Evolutionary conservation across 2,797 vertebrate genomes (phyloP).

Genomic region (Phrynocephalus vlangalii): DNA sequence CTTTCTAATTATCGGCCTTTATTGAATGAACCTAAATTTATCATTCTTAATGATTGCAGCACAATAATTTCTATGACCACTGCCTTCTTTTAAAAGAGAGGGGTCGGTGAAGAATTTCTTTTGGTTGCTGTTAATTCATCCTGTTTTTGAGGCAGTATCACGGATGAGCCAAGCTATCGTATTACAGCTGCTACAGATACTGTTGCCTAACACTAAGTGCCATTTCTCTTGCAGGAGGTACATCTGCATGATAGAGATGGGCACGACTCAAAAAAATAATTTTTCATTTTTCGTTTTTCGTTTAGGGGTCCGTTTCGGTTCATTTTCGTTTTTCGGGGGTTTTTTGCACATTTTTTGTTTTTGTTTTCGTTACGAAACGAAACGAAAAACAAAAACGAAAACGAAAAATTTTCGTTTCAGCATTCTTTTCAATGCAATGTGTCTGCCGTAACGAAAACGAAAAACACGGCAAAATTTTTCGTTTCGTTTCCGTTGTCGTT

Average conservation of each 20-base stretch:
- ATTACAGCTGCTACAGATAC: constrained; percentile 63
- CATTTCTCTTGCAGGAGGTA: constrained; percentile 73
- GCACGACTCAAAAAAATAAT: no score
- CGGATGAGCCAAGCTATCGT: constrained; percentile 64
- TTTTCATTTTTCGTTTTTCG: no score
- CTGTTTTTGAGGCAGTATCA: constrained; percentile 68
- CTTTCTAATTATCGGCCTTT: background rate
- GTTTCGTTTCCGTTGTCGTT: no score
- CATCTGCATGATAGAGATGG: constrained; percentile 73
- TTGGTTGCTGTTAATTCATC: constrained; percentile 63
- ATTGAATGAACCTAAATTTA: background rate
- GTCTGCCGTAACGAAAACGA: no score
- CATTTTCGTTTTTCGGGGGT: no score
- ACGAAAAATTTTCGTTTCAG: no score
- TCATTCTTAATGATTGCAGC: constrained; percentile 19
- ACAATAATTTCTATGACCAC: constrained; percentile 37
- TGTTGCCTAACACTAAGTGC: constrained; percentile 73
- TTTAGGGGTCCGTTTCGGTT: no score
- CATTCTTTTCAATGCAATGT: no score
- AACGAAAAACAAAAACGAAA: no score
- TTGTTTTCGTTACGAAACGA: no score
- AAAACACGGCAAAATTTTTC: no score
- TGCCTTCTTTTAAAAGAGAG: background rate
- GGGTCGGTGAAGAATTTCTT: constrained; percentile 53
- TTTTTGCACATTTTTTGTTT: no score